Base-by-base conservation (phyloP, 2,888 invertebrate genomes). In the Achlya flavicornis region DNA sequence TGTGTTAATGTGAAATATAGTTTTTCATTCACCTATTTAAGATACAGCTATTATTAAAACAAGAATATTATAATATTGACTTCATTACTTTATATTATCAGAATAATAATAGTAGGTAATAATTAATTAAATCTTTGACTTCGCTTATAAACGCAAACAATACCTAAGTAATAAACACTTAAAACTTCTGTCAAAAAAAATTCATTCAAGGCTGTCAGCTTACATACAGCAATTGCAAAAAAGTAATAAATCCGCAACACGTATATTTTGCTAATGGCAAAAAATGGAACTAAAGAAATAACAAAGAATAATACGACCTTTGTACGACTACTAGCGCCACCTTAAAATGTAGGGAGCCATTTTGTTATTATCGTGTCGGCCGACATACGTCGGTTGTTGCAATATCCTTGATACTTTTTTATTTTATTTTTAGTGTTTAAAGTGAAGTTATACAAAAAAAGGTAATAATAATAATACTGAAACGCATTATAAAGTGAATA, bases 261-360 rank as follows among this genome's bases (percentile, higher is more conserved):
- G 16, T 11, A 16, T 14, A 32, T 4, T 11, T 26, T 57, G 26
- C n/a, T 19, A 2, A 1, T n/a, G 48, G 1, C 14, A 33, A 58
- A 58, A 32, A 58, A 32, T 14, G 6, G 14, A 35, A 53, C 53
- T 53, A 19, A 53, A 19, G 3, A n/a, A 19, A 53, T 53, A 33
- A 58, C 58, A 58, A 35, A 33, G 32, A 8, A 12, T 12, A 7
- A 4, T 33, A 32, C 33, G n/a, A 33, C n/a, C 58, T n/a, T 33
- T 38, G 59, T 59, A 41, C 16, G 38, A 59, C 59, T 3, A 59
- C 16, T 59, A 59, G 59, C 59, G 59, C 59, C 59, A 58, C 35
- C 19, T 10, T 32, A 16, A 14, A 58, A 19, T 6, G 38, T 33
- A 59, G 16, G n/a, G 14, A 32, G n/a, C 6, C 4, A 48, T n/a